These are phyloP conservation scores for Brachyopa scutellaris DNA, from an alignment of 2,888 invertebrate genomes.

Conservation along the genomic window DNA sequence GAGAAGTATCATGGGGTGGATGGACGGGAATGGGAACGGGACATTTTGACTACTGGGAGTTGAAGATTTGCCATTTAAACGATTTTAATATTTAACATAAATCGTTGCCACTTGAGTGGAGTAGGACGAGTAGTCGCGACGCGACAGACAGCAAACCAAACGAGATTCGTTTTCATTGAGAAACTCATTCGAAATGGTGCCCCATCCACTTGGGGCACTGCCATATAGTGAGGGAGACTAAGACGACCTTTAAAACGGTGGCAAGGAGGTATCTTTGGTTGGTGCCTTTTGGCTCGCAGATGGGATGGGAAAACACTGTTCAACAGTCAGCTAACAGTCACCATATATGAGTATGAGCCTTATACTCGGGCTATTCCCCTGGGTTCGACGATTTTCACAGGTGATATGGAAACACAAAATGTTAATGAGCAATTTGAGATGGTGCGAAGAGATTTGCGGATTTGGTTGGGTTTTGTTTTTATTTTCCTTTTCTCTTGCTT, in stretches of 20 bases:
- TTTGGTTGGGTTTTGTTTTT: constrained; percentile 31
- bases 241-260: constrained; percentile 67
- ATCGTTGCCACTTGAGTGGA: constrained; percentile 72
- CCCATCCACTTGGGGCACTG: neutral
- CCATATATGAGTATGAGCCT: neutral
- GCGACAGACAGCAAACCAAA: constrained; percentile 52
- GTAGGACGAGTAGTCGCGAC: constrained; percentile 62
- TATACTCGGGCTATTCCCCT: constrained; percentile 20
- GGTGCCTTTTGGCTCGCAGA: constrained; percentile 11
- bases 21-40: constrained; percentile 12
- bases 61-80: constrained; percentile 74
- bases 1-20: neutral
- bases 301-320: constrained; percentile 55
- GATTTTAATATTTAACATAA: constrained; percentile 74
- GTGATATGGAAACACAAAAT: constrained; percentile 82
- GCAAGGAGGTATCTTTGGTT: constrained; percentile 41
- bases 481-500: constrained; percentile 5
- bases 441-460: constrained; percentile 81
- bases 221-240: constrained; percentile 13
- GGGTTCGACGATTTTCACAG: constrained; percentile 80
- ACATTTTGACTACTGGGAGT: constrained; percentile 63
- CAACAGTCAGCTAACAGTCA: neutral
- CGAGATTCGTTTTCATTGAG: constrained; percentile 70
- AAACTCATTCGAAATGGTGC: constrained; percentile 36
- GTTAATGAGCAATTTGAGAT: constrained; percentile 83